phyloP scores from a whole-genome alignment of 2,888 invertebrate genomes.

The Caenorhabditis afra region DNA sequence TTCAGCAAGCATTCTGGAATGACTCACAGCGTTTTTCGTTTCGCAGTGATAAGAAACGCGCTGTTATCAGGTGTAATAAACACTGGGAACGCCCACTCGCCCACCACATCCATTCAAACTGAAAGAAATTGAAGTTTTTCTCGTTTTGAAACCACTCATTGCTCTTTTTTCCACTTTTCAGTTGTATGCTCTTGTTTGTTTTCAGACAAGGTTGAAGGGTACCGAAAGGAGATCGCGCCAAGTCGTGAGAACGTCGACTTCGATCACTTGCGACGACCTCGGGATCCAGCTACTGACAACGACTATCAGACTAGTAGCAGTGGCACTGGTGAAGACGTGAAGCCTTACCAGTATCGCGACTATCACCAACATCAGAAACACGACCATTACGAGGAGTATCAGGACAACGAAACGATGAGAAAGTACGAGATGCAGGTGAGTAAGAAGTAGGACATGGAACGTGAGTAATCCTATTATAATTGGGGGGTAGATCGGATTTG shows the following conservation, averaged over 20 bases:
- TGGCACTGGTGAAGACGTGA: conserved; percentile 30
- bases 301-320: conserved; percentile 37
- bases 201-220: conserved; percentile 67
- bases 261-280: conserved; percentile 60
- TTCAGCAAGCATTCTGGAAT: conserved; percentile 38
- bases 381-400: conserved; percentile 43
- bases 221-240: conserved; percentile 65
- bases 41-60: conserved; percentile 33
- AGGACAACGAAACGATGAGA: conserved; percentile 44
- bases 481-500: conserved; percentile 36
- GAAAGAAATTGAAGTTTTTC: neutral
- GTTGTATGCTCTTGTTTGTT: conserved; percentile 19
- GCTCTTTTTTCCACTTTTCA: neutral
- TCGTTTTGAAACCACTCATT: neutral
- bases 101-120: conserved; percentile 11
- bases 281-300: conserved; percentile 25
- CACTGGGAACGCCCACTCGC: conserved; percentile 40
- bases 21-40: conserved; percentile 33
- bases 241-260: conserved; percentile 67
- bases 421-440: conserved; percentile 57
- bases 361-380: conserved; percentile 60
- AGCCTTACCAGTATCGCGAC: conserved; percentile 56
- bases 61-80: conserved; percentile 53
- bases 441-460: neutral
- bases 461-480: conserved; percentile 37